phyloP scores from a whole-genome alignment of 2,113 vertebrate species.

The Pangasianodon gigas region DNA sequence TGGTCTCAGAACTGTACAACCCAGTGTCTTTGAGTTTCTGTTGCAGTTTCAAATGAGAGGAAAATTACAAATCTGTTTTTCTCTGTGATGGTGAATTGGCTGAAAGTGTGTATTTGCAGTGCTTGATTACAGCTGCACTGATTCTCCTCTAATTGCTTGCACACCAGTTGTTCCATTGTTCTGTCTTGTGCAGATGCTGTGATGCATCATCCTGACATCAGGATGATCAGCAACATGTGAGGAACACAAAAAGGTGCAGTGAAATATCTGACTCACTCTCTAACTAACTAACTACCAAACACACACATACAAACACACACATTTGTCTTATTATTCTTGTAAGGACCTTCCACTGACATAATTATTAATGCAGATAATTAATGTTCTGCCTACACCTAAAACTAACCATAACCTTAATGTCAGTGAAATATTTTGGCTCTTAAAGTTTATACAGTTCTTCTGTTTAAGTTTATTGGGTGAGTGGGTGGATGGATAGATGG shows the following conservation, averaged over 20 bases:
- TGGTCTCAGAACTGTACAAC: conserved; percentile 67
- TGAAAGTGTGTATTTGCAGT: background rate
- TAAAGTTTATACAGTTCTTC: background rate
- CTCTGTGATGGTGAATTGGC: conserved; percentile 18
- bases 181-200: conserved; percentile 1
- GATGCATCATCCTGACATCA: conserved; percentile 55
- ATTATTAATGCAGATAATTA: background rate
- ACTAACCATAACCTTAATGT: background rate
- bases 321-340: background rate
- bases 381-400: background rate
- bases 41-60: conserved; percentile 57
- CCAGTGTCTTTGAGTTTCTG: conserved; percentile 56
- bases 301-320: background rate
- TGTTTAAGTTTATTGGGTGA: background rate
- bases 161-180: conserved; percentile 31
- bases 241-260: conserved; percentile 16
- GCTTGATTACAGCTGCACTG: conserved; percentile 18
- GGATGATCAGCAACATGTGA: conserved; percentile 61
- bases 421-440: background rate
- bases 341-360: background rate
- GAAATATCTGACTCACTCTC: background rate
- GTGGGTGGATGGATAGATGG: background rate
- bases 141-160: conserved; percentile 38
- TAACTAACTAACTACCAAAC: too few relatives aligned
- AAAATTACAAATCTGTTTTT: conserved; percentile 60